Conservation (phyloP, 1,140 invertebrate genomes). For the Maniola jurtina region DNA sequence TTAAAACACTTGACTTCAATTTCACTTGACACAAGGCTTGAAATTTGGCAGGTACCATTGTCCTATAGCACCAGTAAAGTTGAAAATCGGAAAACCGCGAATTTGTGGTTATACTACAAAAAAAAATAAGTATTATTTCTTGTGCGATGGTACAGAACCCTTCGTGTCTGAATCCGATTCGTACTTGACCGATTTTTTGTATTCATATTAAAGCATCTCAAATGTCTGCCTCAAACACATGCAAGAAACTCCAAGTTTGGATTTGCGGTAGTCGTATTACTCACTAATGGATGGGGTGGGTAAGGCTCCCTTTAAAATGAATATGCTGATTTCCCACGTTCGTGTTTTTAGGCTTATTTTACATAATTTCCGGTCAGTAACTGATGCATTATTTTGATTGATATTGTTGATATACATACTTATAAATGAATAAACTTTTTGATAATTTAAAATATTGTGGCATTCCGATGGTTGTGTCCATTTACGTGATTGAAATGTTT, state of each 20-base stretch:
- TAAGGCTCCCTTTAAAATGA: slow-evolving; percentile 64
- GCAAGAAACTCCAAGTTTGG: slow-evolving; percentile 54
- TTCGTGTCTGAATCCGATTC: too few relatives aligned
- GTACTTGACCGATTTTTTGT: not conserved
- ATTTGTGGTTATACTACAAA: too few relatives aligned
- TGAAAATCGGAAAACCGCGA: too few relatives aligned
- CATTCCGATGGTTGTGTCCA: slow-evolving; percentile 9
- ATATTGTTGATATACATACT: slow-evolving; percentile 26
- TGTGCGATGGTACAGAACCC: too few relatives aligned
- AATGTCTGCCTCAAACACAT: slow-evolving; percentile 57
- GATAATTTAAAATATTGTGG: slow-evolving; percentile 17
- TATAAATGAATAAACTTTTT: slow-evolving; percentile 19
- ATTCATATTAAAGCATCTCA: slow-evolving; percentile 30
- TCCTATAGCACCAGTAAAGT: too few relatives aligned
- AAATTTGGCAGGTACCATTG: too few relatives aligned
- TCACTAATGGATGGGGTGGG: slow-evolving; percentile 69
- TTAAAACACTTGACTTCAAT: too few relatives aligned
- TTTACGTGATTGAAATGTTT: slow-evolving; percentile 17
- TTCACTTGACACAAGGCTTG: too few relatives aligned
- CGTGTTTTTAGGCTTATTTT: slow-evolving; percentile 70
- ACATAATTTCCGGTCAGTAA: slow-evolving; percentile 73
- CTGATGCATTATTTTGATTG: slow-evolving; percentile 65
- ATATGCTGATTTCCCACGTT: slow-evolving; percentile 67
- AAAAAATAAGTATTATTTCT: too few relatives aligned
- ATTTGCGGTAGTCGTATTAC: slow-evolving; percentile 58